Base-by-base conservation (phyloP, 2,113 vertebrate genomes). In the Psammodynastes pulverulentus region DNA sequence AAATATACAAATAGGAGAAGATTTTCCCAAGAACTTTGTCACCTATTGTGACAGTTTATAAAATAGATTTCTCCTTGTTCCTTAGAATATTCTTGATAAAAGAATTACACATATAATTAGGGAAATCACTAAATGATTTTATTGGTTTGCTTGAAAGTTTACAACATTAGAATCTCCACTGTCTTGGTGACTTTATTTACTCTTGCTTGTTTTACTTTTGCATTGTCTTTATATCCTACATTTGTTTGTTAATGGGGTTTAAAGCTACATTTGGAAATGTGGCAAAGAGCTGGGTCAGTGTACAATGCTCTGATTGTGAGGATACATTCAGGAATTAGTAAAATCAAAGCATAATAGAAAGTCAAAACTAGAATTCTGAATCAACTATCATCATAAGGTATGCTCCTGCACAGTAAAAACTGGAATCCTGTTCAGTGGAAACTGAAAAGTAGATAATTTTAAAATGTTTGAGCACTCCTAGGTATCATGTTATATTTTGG, bases 71-170 rank as follows among this genome's bases (percentile, higher is more conserved):
- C 4, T 88, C 4, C 3, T 52, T 34, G 51, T 53, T 51, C 87
- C 54, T 79, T 24, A 49, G 52, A 89, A 84, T 49, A 24, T 85
- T 13, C 29, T 56, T 92, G 15, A 34, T 43, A 46, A 79, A 92
- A 48, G 19, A 5, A 34, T 2, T 12, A 23, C 6, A 2, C 23
- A 8, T 3, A 84, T 67, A 54, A 54, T 43, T 49, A 53, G 84
- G 92, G 89, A 54, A 89, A 72, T 89, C 89, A 67, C 84, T 34
- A 72, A 67, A n/a, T 91, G 34, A 72, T 79, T 39, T 39, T 21
- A 79, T 43, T 21, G 34, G 15, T 39, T 79, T 79, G 34, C 5
- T 72, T 39, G n/a, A 72, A 72, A 72, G 67, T 72, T 72, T 39
- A 39, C n/a, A 39, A 43, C 17, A 39, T 79, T 39, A 79, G 34